These are phyloP conservation scores for Perizoma affinitatum DNA, from an alignment of 2,888 invertebrate species.

Conservation along the genomic window DNA sequence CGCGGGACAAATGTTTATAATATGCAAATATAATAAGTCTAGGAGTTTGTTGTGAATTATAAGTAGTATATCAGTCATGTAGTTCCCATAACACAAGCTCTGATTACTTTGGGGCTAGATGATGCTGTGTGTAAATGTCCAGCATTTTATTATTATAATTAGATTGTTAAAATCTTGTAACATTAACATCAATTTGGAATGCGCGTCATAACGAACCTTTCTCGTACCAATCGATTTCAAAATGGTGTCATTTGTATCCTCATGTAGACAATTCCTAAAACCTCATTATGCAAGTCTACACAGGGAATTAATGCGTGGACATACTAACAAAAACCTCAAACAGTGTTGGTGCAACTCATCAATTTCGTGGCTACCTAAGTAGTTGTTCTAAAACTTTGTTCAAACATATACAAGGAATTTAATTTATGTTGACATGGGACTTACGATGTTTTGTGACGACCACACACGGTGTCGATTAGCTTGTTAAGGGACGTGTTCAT, in stretches of 20 bases:
- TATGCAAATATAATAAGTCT: no score
- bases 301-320: slow-evolving; percentile 32
- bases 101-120: no score
- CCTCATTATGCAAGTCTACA: slow-evolving; percentile 19
- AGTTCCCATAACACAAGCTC: no score
- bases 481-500: slow-evolving; percentile 23
- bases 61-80: no score
- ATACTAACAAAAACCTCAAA: slow-evolving; percentile 48
- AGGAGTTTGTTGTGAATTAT: no score
- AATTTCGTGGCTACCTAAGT: slow-evolving; percentile 61
- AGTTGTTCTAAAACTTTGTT: slow-evolving; percentile 56
- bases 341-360: slow-evolving; percentile 50
- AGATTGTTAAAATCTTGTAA: no score
- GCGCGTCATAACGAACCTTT: no score
- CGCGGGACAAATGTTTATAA: no score
- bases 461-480: slow-evolving; percentile 62
- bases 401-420: slow-evolving; percentile 58
- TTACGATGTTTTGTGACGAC: slow-evolving; percentile 55
- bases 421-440: slow-evolving; percentile 66
- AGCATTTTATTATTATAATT: no score
- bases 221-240: not conserved
- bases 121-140: no score
- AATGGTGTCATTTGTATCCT: slow-evolving; percentile 8
- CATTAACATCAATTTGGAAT: no score
- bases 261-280: not conserved